Conservation (phyloP, 2,113 vertebrate species). For the Salvator merianae region DNA sequence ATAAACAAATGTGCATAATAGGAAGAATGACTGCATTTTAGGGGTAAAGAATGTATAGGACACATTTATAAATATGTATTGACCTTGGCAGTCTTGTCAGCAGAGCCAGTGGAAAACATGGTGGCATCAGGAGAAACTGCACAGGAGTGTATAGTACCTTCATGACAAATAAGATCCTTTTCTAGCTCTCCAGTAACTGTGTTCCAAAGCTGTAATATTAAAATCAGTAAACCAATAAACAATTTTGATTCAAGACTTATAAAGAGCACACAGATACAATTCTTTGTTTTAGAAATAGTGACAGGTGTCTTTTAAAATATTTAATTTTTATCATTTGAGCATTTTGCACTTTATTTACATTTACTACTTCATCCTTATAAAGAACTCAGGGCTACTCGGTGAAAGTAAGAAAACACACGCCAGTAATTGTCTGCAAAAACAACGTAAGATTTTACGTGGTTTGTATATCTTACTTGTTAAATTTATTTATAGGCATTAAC, state of each 20-base stretch:
- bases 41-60: neutral
- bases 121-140: conserved; percentile 82
- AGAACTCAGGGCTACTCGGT: too few relatives aligned
- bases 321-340: neutral
- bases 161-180: conserved; percentile 84
- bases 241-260: conserved; percentile 3
- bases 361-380: too few relatives aligned
- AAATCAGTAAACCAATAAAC: conserved; percentile 2
- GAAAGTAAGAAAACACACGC: neutral
- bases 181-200: conserved; percentile 76
- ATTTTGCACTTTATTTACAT: neutral
- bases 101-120: conserved; percentile 88
- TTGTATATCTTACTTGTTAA: neutral
- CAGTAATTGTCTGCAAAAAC: neutral
- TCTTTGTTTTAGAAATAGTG: neutral
- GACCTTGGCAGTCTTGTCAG: conserved; percentile 94
- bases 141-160: conserved; percentile 87
- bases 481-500: neutral
- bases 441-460: neutral
- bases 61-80: conserved; percentile 24
- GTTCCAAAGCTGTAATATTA: conserved; percentile 75
- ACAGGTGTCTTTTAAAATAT: neutral
- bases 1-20: too few relatives aligned
- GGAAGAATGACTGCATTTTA: neutral
- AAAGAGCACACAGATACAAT: neutral